phyloP scores from a whole-genome alignment of 2,888 invertebrate species.

The Cantharis rustica region DNA sequence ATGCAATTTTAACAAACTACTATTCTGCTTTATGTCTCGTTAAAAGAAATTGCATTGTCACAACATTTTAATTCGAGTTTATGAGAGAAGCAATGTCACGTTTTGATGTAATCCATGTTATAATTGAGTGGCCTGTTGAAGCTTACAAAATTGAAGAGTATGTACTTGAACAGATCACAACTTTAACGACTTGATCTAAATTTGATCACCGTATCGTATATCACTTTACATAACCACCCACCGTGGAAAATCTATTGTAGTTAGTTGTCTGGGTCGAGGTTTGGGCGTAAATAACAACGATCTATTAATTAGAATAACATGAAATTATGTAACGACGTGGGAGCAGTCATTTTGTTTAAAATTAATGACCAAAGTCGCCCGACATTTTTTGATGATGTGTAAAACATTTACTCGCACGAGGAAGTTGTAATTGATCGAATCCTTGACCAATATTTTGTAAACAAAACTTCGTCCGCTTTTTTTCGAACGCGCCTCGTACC shows the following conservation, averaged over 20 bases:
- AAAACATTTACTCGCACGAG: neutral
- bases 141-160: neutral
- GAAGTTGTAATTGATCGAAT: neutral
- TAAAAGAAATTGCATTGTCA: neutral
- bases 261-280: constrained; percentile 19
- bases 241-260: constrained; percentile 12
- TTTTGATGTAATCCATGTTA: neutral
- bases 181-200: neutral
- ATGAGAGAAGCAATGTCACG: neutral
- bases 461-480: neutral
- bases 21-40: neutral
- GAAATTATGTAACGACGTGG: neutral
- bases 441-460: neutral
- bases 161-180: neutral
- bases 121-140: neutral
- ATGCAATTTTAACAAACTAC: neutral
- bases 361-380: neutral
- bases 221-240: constrained; percentile 2
- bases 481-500: neutral
- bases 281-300: constrained; percentile 2
- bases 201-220: neutral
- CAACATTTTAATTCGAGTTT: neutral
- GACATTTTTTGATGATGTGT: neutral
- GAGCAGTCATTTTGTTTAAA: neutral
- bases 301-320: neutral